Evolutionary conservation across 2,888 invertebrate genomes (phyloP).

Genomic region (Hemicrepidius hirtus): DNA sequence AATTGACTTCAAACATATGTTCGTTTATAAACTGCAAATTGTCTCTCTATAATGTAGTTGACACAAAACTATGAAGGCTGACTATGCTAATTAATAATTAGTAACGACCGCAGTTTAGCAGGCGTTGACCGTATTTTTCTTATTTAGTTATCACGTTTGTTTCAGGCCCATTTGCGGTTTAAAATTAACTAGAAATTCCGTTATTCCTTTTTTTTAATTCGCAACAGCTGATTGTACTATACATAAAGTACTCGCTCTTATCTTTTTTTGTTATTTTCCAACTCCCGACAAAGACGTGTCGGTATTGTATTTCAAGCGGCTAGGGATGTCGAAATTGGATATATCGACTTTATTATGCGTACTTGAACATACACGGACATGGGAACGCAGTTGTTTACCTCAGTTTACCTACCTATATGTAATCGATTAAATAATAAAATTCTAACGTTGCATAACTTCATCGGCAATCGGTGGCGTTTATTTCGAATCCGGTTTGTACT

Average conservation of each 20-base stretch:
- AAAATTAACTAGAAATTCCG: conserved; percentile 31
- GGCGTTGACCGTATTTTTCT: not conserved
- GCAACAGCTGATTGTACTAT: conserved; percentile 32
- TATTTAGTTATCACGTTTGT: not conserved
- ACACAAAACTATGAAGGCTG: too few relatives aligned
- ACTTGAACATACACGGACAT: conserved; percentile 42
- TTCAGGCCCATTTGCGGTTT: conserved; percentile 18
- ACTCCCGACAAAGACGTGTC: conserved; percentile 19
- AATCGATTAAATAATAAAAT: conserved; percentile 55
- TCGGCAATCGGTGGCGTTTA: conserved; percentile 22
- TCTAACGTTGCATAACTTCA: conserved; percentile 47
- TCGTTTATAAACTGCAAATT: too few relatives aligned
- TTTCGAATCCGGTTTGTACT: conserved; percentile 34
- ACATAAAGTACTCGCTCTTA: not conserved
- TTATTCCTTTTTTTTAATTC: conserved; percentile 23
- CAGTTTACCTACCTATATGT: conserved; percentile 38
- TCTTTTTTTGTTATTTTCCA: conserved; percentile 16
- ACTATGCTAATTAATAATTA: too few relatives aligned
- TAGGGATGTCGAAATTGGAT: conserved; percentile 40
- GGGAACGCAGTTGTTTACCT: conserved; percentile 55
- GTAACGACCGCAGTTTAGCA: too few relatives aligned
- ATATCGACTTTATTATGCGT: conserved; percentile 35
- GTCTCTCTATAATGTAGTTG: too few relatives aligned
- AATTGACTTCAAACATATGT: too few relatives aligned
- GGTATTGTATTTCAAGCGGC: conserved; percentile 45